Percentiles rank a stretch among this genome's conserved stretches.
Evolutionary conservation across 2,888 invertebrate genomes (phyloP).

Genomic region (Pandemis cinnamomeana): DNA sequence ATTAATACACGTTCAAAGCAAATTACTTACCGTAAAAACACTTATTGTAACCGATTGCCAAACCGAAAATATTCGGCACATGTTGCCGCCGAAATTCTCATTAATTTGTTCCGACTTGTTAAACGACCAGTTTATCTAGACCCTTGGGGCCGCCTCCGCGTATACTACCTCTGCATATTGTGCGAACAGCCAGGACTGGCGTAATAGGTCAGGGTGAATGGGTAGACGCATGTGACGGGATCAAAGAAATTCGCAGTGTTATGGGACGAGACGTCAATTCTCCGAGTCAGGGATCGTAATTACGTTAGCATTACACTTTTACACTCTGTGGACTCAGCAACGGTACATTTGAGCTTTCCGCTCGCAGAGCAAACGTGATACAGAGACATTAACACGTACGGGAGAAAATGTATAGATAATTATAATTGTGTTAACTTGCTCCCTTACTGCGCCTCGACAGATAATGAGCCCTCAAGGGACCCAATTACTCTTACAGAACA

Average conservation of each 20-base stretch:
- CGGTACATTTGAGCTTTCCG: constrained; percentile 30
- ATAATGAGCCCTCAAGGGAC: constrained; percentile 20
- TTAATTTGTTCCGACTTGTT: constrained; percentile 50
- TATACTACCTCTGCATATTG: constrained; percentile 6
- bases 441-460: constrained; percentile 5
- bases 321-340: constrained; percentile 43
- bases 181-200: constrained; percentile 11
- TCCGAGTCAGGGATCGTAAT: constrained; percentile 46
- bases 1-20: constrained; percentile 24
- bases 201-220: constrained; percentile 35
- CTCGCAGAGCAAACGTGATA: constrained; percentile 30
- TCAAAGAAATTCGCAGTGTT: constrained; percentile 47
- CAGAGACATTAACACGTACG: constrained; percentile 4
- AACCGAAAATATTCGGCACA: constrained; percentile 44
- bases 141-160: constrained; percentile 23
- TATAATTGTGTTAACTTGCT: constrained; percentile 19
- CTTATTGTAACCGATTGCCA: constrained; percentile 43
- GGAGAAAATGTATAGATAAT: constrained; percentile 10
- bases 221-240: constrained; percentile 41
- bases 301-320: constrained; percentile 49
- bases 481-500: constrained; percentile 16
- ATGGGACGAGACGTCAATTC: constrained; percentile 44
- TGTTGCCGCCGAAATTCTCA: constrained; percentile 47
- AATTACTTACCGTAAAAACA: constrained; percentile 31
- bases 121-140: constrained; percentile 44